Conservation (phyloP, 1,140 invertebrate genomes). For the Sinella curviseta region DNA sequence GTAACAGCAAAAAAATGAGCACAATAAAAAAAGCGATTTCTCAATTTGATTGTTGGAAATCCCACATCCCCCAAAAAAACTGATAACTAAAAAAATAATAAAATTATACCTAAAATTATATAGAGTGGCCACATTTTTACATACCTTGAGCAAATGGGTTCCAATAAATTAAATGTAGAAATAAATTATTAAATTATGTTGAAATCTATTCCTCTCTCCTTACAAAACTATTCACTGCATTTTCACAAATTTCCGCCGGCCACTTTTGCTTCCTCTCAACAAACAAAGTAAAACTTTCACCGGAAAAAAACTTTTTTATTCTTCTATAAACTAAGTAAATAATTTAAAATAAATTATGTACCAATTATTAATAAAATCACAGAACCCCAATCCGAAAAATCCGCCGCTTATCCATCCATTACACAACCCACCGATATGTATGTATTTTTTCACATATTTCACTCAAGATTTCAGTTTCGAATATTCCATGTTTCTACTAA, state of each 20-base stretch:
- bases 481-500: too few species aligned
- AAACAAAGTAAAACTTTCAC: not conserved
- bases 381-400: not conserved
- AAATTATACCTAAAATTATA: not conserved
- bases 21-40: too few species aligned
- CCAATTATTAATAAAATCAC: not conserved
- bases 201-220: too few species aligned
- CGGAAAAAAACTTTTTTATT: not conserved
- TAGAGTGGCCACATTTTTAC: not conserved
- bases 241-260: not conserved
- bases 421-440: not conserved
- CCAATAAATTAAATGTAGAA: not conserved
- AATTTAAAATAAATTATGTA: too few species aligned
- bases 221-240: not conserved
- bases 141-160: constrained; percentile 14
- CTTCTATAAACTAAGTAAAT: too few species aligned
- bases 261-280: not conserved
- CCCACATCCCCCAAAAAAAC: not conserved
- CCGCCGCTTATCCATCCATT: not conserved
- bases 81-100: not conserved
- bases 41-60: not conserved
- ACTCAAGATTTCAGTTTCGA: not conserved
- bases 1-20: too few species aligned
- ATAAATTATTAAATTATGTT: too few species aligned
- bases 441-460: not conserved